phyloP scores from a whole-genome alignment of 2,113 vertebrate species.

The Chionodraco myersi region DNA sequence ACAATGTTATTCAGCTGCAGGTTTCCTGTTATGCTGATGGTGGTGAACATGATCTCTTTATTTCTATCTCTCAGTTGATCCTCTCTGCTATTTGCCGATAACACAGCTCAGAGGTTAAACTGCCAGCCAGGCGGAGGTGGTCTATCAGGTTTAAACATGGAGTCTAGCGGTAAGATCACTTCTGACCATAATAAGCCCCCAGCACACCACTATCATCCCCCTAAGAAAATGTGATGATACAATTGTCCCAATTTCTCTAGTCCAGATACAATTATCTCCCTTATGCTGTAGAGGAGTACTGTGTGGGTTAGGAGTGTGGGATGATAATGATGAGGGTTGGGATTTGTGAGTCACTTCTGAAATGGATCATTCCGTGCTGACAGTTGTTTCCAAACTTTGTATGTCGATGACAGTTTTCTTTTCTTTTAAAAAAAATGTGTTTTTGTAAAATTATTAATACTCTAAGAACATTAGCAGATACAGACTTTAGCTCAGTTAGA shows the following conservation, averaged over 20 bases:
- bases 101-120: constrained; percentile 38
- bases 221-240: constrained; percentile 24
- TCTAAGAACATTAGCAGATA: not conserved
- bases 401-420: not conserved
- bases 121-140: constrained; percentile 19
- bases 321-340: constrained; percentile 9
- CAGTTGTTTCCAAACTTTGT: not conserved
- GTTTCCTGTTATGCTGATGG: constrained; percentile 41
- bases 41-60: not conserved
- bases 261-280: constrained; percentile 26
- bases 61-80: not conserved
- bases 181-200: constrained; percentile 29
- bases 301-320: not conserved
- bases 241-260: constrained; percentile 36
- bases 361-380: not conserved
- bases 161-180: constrained; percentile 25
- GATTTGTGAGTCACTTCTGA: constrained; percentile 42
- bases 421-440: too few species aligned
- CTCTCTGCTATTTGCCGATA: constrained; percentile 25
- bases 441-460: too few species aligned
- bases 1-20: constrained; percentile 34
- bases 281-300: not conserved
- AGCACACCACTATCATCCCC: not conserved
- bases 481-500: not conserved
- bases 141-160: constrained; percentile 12